These are phyloP conservation scores for Caiman crocodilus DNA, from an alignment of 2,797 vertebrate species.

Conservation along the genomic window DNA sequence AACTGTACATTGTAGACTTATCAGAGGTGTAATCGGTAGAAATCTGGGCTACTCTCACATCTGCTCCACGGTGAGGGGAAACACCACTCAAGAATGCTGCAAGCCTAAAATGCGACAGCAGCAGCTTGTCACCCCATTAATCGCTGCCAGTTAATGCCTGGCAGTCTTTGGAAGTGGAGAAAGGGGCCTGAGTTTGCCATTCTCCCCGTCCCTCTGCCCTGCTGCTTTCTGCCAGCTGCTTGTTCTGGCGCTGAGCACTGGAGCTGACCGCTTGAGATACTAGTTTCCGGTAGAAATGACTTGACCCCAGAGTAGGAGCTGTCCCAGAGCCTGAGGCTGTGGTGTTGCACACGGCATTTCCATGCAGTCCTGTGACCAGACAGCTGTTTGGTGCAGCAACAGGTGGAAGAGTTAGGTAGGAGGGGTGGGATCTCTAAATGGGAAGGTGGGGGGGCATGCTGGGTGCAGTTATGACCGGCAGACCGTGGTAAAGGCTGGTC, in stretches of 20 bases:
- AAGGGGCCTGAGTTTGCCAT: not conserved
- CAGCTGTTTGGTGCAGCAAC: not conserved
- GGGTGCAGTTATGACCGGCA: not conserved
- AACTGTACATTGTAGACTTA: fast-evolving
- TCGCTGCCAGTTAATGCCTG: not conserved
- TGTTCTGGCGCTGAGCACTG: not conserved
- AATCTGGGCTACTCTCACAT: fast-evolving
- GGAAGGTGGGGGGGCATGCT: not conserved
- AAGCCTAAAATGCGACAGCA: not conserved
- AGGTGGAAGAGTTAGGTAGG: not conserved
- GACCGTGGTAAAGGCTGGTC: no score
- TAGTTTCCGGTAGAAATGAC: no score
- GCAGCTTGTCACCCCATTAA: not conserved
- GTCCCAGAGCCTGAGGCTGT: not conserved
- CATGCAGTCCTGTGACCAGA: no score
- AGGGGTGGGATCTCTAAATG: not conserved
- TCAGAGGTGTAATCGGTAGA: fast-evolving
- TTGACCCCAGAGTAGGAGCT: no score
- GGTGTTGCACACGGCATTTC: no score
- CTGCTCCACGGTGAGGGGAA: not conserved
- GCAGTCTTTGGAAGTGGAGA: not conserved
- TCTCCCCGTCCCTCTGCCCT: conserved; percentile 5
- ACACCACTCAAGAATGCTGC: not conserved
- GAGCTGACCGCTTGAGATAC: conserved; percentile 42
- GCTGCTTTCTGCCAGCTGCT: conserved; percentile 38